A percentile compares a stretch with the other conserved stretches of the same genome.
These are phyloP conservation scores for Drosophila kurseongensis DNA, from an alignment of 1,140 invertebrate species.

Conservation along the genomic window DNA sequence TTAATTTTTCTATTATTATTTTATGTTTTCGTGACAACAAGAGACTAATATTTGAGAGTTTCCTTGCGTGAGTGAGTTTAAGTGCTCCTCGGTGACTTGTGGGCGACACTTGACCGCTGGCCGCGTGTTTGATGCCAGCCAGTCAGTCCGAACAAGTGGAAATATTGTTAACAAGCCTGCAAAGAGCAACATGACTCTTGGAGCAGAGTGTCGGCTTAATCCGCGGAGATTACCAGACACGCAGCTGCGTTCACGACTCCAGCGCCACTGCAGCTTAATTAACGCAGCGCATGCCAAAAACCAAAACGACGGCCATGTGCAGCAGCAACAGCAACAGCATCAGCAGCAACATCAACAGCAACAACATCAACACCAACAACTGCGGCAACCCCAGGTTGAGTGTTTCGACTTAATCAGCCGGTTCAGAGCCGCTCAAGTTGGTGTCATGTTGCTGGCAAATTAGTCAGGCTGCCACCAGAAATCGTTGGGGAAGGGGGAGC, in stretches of 20 bases:
- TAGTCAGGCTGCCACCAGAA: slow-evolving; percentile 54
- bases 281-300: slow-evolving; percentile 76
- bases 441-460: slow-evolving; percentile 80
- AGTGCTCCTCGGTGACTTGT: slow-evolving; percentile 56
- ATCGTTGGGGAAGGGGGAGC: background rate
- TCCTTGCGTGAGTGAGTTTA: slow-evolving; percentile 15
- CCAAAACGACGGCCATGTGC: slow-evolving; percentile 50
- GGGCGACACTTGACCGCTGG: slow-evolving; percentile 57
- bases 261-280: slow-evolving; percentile 67
- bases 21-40: too few relatives aligned
- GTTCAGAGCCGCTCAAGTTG: slow-evolving; percentile 48
- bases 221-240: slow-evolving; percentile 76
- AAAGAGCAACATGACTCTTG: slow-evolving; percentile 75
- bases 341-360: slow-evolving; percentile 22
- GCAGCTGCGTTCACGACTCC: slow-evolving; percentile 39
- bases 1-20: background rate
- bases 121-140: slow-evolving; percentile 57
- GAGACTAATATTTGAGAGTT: background rate
- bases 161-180: slow-evolving; percentile 80
- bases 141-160: slow-evolving; percentile 54
- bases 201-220: slow-evolving; percentile 73
- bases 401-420: slow-evolving; percentile 75
- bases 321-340: slow-evolving; percentile 12
- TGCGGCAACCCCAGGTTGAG: slow-evolving; percentile 37
- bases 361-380: slow-evolving; percentile 6